Percentiles rank a stretch among this genome's conserved stretches.
phyloP scores from a whole-genome alignment of 2,797 vertebrate genomes.

The Coilia nasus region DNA sequence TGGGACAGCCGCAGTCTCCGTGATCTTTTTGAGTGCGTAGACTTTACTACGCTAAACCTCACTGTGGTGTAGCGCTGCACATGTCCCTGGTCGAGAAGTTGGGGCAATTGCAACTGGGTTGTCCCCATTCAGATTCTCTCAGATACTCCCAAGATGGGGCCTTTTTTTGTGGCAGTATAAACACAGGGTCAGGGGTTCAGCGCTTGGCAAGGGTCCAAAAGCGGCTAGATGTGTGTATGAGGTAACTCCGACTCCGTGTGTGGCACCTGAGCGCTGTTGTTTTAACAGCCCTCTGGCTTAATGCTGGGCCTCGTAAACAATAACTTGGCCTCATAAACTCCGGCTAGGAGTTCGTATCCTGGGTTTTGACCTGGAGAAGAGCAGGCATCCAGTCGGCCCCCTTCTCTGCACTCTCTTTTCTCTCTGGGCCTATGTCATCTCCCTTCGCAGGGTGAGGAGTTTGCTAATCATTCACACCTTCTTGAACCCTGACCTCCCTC shows the following conservation, averaged over 20 bases:
- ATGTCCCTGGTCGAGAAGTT: background rate
- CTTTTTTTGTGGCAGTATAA: background rate
- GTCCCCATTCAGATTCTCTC: background rate
- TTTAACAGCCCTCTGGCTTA: background rate
- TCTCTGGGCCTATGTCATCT: conserved; percentile 37
- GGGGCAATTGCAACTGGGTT: background rate
- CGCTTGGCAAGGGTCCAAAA: background rate
- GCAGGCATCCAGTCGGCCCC: background rate
- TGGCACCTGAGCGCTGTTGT: background rate
- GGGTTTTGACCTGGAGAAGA: conserved; percentile 7
- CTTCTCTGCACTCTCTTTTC: background rate
- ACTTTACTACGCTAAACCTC: background rate
- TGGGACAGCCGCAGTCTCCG: background rate
- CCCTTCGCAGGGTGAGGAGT: background rate
- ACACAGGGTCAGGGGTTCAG: background rate
- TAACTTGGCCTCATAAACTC: background rate
- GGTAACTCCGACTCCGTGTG: background rate
- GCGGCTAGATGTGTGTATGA: background rate
- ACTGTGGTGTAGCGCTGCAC: background rate
- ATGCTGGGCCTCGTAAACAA: background rate
- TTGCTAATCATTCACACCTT: conserved; percentile 1
- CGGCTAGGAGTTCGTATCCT: background rate
- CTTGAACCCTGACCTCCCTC: background rate
- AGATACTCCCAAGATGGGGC: background rate
- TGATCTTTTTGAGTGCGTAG: background rate